A percentile compares a stretch with the other conserved stretches of the same genome.
These are phyloP conservation scores for Danaus melanippus DNA, from an alignment of 1,140 invertebrate genomes.

Conservation along the genomic window DNA sequence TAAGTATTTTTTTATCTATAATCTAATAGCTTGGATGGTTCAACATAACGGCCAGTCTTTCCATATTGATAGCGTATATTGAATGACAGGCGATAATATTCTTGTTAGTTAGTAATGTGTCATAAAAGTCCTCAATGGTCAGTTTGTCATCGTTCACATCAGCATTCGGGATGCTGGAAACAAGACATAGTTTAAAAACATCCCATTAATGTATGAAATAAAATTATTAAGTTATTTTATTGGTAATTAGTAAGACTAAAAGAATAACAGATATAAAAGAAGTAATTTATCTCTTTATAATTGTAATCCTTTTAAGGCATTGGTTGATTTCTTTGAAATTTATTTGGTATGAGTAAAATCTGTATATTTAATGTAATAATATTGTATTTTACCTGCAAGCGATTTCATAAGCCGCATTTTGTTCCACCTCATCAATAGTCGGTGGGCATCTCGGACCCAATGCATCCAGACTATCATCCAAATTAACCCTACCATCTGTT, in stretches of 20 bases:
- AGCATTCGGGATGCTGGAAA: conserved; percentile 53
- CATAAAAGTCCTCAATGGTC: conserved; percentile 73
- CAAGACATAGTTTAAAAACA: conserved; percentile 9
- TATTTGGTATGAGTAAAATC: conserved; percentile 3
- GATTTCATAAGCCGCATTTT: conserved; percentile 59
- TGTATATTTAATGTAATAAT: not conserved
- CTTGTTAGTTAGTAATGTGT: conserved; percentile 67
- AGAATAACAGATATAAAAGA: not conserved
- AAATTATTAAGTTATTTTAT: not conserved
- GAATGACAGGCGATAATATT: conserved; percentile 74
- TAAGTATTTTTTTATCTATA: conserved; percentile 4
- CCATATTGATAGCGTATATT: conserved; percentile 75
- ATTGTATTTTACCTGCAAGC: conserved; percentile 53
- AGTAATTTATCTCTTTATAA: no score
- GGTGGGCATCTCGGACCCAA: conserved; percentile 63
- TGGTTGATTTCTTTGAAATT: not conserved
- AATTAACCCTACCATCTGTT: conserved; percentile 61
- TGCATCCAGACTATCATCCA: conserved; percentile 67
- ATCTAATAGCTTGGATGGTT: conserved; percentile 69
- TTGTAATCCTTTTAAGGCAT: no score
- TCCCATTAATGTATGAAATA: not conserved
- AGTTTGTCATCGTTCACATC: conserved; percentile 60
- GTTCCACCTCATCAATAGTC: conserved; percentile 69
- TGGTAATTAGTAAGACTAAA: not conserved
- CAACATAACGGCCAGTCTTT: conserved; percentile 72